These are phyloP conservation scores for Agonopterix subpropinquella DNA, from an alignment of 2,888 invertebrate genomes.

Conservation along the genomic window DNA sequence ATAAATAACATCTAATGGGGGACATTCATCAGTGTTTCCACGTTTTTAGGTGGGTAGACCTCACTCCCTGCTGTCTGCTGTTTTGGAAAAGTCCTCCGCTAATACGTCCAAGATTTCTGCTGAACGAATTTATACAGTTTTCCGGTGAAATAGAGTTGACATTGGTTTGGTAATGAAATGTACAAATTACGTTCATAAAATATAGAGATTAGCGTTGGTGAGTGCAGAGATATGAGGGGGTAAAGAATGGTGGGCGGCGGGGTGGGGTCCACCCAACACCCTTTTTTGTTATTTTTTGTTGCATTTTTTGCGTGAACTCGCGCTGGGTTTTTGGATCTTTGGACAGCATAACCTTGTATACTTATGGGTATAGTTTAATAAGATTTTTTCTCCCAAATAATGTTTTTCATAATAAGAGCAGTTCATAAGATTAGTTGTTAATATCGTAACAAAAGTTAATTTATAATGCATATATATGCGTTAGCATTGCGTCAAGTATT, in stretches of 20 bases:
- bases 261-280: constrained; percentile 54
- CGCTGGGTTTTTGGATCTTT: constrained; percentile 26
- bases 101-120: constrained; percentile 29
- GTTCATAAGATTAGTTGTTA: too few relatives aligned
- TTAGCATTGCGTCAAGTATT: too few relatives aligned
- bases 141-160: constrained; percentile 17
- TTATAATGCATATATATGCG: too few relatives aligned
- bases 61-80: constrained; percentile 63
- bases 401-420: not conserved
- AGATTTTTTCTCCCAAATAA: constrained; percentile 1
- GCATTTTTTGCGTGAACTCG: constrained; percentile 63
- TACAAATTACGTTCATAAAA: constrained; percentile 60
- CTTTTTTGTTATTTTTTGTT: constrained; percentile 61
- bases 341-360: constrained; percentile 34
- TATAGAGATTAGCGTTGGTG: constrained; percentile 66
- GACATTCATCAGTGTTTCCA: constrained; percentile 75
- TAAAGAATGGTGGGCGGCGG: constrained; percentile 39
- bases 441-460: too few relatives aligned
- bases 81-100: constrained; percentile 49
- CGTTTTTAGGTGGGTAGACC: constrained; percentile 70
- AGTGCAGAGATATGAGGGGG: constrained; percentile 66
- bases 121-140: constrained; percentile 23
- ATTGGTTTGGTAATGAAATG: constrained; percentile 20
- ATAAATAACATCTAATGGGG: constrained; percentile 77
- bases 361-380: constrained; percentile 18